Evolutionary conservation across 2,888 invertebrate species (phyloP), one percentile per base, ranked within the genome.

Genomic region (Diaprepes abbreviatus): DNA sequence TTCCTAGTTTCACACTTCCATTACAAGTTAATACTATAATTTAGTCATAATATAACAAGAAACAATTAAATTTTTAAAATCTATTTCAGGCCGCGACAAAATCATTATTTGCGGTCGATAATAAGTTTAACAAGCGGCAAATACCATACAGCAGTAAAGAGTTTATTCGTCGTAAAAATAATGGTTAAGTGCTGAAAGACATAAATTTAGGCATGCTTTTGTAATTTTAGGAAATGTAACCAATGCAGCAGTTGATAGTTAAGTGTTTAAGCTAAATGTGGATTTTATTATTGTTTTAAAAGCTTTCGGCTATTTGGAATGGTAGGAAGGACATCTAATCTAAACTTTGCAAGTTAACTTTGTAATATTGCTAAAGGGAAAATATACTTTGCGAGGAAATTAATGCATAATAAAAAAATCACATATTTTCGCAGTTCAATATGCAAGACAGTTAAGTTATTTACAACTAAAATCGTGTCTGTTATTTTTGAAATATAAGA

Each of bases 151-250:
- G 58, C 66, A 38, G 65, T 69, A 62, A 71, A 69, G 65, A 62
- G 69, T 72, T 72, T 65, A 72, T 68, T 68, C 16, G 48, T 60
- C 72, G 65, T 72, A 72, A 72, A 72, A 72, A 68, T 71, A 65
- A 72, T 72, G 66, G 64, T 48, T 62, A 45, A 17, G 62, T 57
- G 70, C 14, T 66, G 70, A 70, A 66, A 58, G 66, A 71, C 63
- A 57, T 71, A 63, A 63, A 71, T 52, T 71, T 58, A 71, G 50
- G 50, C 62, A 71, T 66, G 71, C 71, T 66, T 67, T 71, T 71
- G 71, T 67, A 40, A 63, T 57, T 57, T 68, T 63, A 21, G 63
- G 50, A 68, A 66, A 70, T 63, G 43, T 38, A 45, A 38, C 48
- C 52, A 21, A 57, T 57, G 50, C 19, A 31, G 17, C 36, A 36